A percentile compares a stretch with the other conserved stretches of the same genome.
These are phyloP conservation scores for Pangasius macronema DNA, from an alignment of 2,797 vertebrate genomes.

Conservation along the genomic window DNA sequence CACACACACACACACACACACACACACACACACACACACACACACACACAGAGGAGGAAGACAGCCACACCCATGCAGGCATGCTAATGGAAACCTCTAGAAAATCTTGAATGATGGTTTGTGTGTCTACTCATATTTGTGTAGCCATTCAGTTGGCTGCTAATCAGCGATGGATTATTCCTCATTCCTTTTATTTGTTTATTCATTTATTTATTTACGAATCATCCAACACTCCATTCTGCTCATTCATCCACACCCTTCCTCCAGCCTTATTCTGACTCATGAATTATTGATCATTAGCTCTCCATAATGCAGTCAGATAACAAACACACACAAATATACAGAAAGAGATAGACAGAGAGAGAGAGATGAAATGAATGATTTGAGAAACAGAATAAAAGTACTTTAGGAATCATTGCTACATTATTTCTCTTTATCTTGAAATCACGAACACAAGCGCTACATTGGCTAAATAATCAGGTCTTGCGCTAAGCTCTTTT, in stretches of 20 bases:
- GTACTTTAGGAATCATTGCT: background rate
- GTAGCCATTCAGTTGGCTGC: background rate
- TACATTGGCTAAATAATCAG: background rate
- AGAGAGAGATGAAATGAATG: background rate
- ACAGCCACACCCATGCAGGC: conserved; percentile 27
- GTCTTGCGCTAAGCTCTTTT: conserved; percentile 10
- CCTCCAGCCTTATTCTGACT: conserved; percentile 35
- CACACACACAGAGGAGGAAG: background rate
- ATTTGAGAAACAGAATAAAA: conserved; percentile 9
- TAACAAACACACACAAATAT: background rate
- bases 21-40: background rate
- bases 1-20: background rate
- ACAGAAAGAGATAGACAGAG: conserved; percentile 17
- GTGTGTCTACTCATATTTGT: background rate
- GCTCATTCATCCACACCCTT: conserved; percentile 45
- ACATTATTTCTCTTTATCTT: background rate
- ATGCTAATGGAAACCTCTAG: conserved; percentile 1
- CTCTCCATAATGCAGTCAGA: conserved; percentile 48
- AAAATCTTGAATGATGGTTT: background rate
- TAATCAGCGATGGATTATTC: background rate
- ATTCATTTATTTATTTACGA: conserved; percentile 14
- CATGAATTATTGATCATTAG: conserved; percentile 59
- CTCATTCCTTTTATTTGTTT: background rate
- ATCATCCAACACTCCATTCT: conserved; percentile 31
- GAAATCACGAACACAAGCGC: background rate